A percentile compares a stretch with the other conserved stretches of the same genome.
Conservation (phyloP, 2,888 invertebrate genomes). For the Boloria euphrosyne region DNA sequence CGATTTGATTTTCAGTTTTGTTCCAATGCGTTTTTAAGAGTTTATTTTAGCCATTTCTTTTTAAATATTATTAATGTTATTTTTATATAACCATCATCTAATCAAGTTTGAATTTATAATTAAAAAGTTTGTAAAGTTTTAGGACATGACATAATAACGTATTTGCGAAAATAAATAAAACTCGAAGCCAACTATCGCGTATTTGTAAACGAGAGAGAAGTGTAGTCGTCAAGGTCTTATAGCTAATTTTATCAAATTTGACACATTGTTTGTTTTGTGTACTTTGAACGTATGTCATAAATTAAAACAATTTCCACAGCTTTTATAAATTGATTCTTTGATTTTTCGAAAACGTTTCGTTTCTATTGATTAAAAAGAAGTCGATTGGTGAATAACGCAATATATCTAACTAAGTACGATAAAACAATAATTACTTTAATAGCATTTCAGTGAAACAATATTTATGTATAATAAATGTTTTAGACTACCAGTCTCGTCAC, state of each 20-base stretch:
- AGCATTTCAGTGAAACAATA: background rate
- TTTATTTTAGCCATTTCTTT: background rate
- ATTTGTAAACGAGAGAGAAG: background rate
- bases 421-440: background rate
- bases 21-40: background rate
- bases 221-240: background rate
- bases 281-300: too few species aligned
- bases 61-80: background rate
- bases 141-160: background rate
- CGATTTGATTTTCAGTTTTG: conserved; percentile 29
- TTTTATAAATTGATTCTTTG: too few species aligned
- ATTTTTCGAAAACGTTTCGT: too few species aligned
- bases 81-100: background rate
- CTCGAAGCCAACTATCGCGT: background rate
- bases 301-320: background rate
- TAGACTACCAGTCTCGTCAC: conserved; percentile 32
- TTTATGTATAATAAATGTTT: background rate
- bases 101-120: background rate
- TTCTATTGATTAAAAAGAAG: too few species aligned
- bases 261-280: background rate
- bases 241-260: background rate
- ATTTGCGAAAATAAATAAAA: background rate
- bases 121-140: background rate
- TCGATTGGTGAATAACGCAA: too few species aligned
- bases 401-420: too few species aligned